A percentile compares a stretch with the other conserved stretches of the same genome.
Evolutionary conservation across 2,797 vertebrate species (phyloP).

Genomic region (Halcyon leucocephala): DNA sequence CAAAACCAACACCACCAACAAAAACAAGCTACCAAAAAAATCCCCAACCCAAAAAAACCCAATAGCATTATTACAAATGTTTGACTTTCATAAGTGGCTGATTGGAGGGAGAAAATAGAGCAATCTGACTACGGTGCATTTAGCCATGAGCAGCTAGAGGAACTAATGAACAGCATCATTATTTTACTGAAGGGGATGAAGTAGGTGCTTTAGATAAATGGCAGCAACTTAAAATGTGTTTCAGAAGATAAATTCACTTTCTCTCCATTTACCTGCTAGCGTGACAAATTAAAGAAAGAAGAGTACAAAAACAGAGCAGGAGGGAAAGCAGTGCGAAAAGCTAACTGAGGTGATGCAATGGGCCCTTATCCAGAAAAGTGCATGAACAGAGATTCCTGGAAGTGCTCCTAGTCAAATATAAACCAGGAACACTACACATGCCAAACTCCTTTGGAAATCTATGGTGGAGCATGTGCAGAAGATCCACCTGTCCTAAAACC

Average conservation of each 20-base stretch:
- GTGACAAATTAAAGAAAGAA: slow-evolving; percentile 68
- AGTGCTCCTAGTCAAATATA: slow-evolving; percentile 44
- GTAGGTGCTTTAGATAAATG: slow-evolving; percentile 65
- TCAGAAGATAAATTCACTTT: slow-evolving; percentile 70
- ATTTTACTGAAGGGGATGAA: slow-evolving; percentile 70
- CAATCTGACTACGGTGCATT: slow-evolving; percentile 13
- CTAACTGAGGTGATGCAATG: slow-evolving; percentile 57
- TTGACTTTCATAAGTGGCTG: neutral
- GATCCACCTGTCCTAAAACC: slow-evolving; percentile 1
- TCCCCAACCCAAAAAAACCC: neutral
- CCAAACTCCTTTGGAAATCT: slow-evolving; percentile 37
- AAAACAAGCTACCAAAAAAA: no score
- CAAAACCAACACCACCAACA: no score
- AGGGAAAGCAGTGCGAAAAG: slow-evolving; percentile 53
- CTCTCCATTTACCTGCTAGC: slow-evolving; percentile 67
- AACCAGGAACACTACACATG: neutral
- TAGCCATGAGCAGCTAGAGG: slow-evolving; percentile 55
- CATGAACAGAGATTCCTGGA: slow-evolving; percentile 21
- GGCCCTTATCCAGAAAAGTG: slow-evolving; percentile 46
- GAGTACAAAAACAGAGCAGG: slow-evolving; percentile 38
- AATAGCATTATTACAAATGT: slow-evolving; percentile 3
- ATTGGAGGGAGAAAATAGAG: neutral
- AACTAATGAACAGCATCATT: slow-evolving; percentile 67
- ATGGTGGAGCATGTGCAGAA: neutral
- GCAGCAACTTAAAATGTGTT: slow-evolving; percentile 60